phyloP scores from a whole-genome alignment of 2,797 vertebrate genomes.

The Lerista edwardsae region DNA sequence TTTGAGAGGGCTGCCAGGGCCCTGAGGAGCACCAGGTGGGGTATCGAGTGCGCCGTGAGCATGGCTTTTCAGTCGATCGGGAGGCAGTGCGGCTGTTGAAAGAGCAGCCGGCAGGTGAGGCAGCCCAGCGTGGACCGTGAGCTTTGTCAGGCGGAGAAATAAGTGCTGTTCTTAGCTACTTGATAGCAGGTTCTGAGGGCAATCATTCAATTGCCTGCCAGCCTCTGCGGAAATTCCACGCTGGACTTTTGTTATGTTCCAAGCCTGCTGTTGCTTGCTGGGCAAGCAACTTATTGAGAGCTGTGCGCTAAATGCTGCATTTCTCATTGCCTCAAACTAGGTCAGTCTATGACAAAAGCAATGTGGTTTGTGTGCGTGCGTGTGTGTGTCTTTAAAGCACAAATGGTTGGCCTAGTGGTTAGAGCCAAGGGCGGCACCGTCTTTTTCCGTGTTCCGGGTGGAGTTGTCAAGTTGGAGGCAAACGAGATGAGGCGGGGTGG shows the following conservation, averaged over 20 bases:
- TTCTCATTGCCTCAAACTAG: not conserved
- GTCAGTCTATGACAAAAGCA: not conserved
- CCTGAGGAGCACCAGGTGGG: not conserved
- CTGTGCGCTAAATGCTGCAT: not conserved
- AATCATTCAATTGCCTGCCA: conserved; percentile 27
- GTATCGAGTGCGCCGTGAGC: accelerated
- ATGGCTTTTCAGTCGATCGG: not conserved
- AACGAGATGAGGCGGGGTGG: too few species aligned
- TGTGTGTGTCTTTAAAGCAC: not conserved
- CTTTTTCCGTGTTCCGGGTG: not conserved
- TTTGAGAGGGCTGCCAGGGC: conserved; percentile 10
- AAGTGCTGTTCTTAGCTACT: conserved; percentile 20
- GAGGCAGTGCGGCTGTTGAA: conserved; percentile 1
- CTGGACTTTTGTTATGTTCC: conserved; percentile 34
- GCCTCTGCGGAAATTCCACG: conserved; percentile 33
- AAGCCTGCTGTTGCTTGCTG: not conserved
- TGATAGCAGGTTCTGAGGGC: conserved; percentile 31
- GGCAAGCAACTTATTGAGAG: not conserved
- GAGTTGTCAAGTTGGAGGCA: too few species aligned
- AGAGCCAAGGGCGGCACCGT: not conserved
- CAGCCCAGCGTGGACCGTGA: conserved; percentile 5
- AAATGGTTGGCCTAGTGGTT: not conserved
- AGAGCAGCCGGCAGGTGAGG: conserved; percentile 13
- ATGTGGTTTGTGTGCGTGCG: too few species aligned
- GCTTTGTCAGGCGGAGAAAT: conserved; percentile 34